Base-by-base conservation (phyloP, 2,113 vertebrate genomes). In the Anarhynchus alexandrinus region DNA sequence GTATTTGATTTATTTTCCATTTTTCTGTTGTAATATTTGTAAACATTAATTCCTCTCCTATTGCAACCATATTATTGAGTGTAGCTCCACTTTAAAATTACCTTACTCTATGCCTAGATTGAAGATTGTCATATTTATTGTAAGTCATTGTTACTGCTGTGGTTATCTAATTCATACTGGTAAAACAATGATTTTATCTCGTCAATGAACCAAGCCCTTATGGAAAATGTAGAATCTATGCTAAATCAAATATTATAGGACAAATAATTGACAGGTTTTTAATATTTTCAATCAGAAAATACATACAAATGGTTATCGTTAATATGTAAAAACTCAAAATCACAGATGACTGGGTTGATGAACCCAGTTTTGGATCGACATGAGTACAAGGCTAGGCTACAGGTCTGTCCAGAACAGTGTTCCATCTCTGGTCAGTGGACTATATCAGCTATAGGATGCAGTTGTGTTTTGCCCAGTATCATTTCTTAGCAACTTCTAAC, bases 371-470 rank as follows among this genome's bases (percentile, higher is more conserved):
- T 82, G 92, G 18, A 61, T 3, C 6, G 2, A n/a, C 10, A 34
- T 10, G 9, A 78, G 23, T 27, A 42, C 27, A 76, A 82, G 10
- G 8, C 6, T 62, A 62, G 22, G 38, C 14, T 77, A 32, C 22
- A 76, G 4, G 2, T 86, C 43, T 79, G 15, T 36, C 22, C 1
- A 1, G 15, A 82, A 36, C 12, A 2, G 1, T n/a, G 22, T 38
- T 36, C 34, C 30, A 0, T 38, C 40, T 26, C 45, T 82, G 13
- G 27, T 58, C 17, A 36, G 6, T 21, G 18, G 17, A 29, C 18
- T n/a, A 1, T 27, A 67, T 42, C 22, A 67, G 2, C 15, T 62
- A 40, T 3, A 74, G 59, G 17, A 19, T 54, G 21, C 4, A 70
- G 30, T 12, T 67, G 5, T 66, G 3, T 36, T 93, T 42, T 45